A percentile compares a stretch with the other conserved stretches of the same genome.
These are phyloP conservation scores for Aspidiotus destructor DNA, from an alignment of 2,888 invertebrate genomes.

Conservation along the genomic window DNA sequence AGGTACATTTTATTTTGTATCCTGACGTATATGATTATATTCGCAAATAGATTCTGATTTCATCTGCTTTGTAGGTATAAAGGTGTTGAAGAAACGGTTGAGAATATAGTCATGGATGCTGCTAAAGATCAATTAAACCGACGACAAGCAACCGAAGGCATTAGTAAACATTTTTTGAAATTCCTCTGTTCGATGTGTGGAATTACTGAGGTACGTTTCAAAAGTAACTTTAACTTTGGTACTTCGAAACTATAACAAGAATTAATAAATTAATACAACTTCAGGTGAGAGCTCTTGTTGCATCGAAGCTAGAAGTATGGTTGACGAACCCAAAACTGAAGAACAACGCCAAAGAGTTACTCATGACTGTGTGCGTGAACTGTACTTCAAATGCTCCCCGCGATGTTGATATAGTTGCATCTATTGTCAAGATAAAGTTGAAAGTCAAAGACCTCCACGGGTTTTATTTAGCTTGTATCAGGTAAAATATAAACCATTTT, in stretches of 20 bases:
- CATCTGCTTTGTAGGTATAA: slow-evolving; percentile 35
- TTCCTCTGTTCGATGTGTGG: slow-evolving; percentile 78
- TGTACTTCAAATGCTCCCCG: slow-evolving; percentile 59
- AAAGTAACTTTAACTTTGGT: not conserved
- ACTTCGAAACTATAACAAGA: slow-evolving; percentile 30
- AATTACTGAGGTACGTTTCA: slow-evolving; percentile 59
- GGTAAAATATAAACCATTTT: slow-evolving; percentile 41
- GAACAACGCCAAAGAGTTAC: slow-evolving; percentile 80
- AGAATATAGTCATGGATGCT: slow-evolving; percentile 72
- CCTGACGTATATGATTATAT: not conserved
- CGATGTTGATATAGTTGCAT: slow-evolving; percentile 70
- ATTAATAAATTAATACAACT: slow-evolving; percentile 34
- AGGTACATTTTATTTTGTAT: not conserved
- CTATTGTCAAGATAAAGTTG: slow-evolving; percentile 77
- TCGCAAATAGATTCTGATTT: not conserved
- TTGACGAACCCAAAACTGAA: slow-evolving; percentile 90
- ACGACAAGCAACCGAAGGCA: slow-evolving; percentile 74
- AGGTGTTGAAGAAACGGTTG: slow-evolving; percentile 53
- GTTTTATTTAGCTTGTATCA: slow-evolving; percentile 75
- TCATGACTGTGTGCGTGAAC: slow-evolving; percentile 84
- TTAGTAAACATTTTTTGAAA: slow-evolving; percentile 78
- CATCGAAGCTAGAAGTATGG: slow-evolving; percentile 81
- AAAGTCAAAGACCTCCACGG: slow-evolving; percentile 89
- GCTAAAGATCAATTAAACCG: slow-evolving; percentile 79
- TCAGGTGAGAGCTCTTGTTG: slow-evolving; percentile 63